A percentile compares a stretch with the other conserved stretches of the same genome.
Conservation (phyloP, 2,797 vertebrate species). For the Acrossocheilus wenchowensis region DNA sequence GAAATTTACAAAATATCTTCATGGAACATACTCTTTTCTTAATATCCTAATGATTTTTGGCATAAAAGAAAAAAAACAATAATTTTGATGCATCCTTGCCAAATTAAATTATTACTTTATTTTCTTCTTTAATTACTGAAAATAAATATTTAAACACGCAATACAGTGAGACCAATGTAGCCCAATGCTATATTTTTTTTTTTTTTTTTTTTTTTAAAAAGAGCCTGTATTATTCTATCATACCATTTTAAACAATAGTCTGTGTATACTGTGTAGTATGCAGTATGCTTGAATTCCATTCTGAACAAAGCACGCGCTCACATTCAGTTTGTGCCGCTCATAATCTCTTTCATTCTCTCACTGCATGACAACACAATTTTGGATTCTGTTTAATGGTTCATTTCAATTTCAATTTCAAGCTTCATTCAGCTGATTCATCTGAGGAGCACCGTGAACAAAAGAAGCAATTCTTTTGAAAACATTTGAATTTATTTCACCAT, state of each 20-base stretch:
- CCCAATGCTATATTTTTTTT: neutral
- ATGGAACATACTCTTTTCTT: neutral
- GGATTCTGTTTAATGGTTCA: constrained; percentile 8
- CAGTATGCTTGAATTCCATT: neutral
- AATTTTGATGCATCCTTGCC: neutral
- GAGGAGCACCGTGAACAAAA: constrained; percentile 12
- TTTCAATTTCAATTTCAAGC: constrained; percentile 34
- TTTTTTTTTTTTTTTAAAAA: neutral
- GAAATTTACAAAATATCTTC: neutral
- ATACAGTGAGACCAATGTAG: neutral
- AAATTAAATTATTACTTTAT: neutral
- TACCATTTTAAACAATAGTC: neutral
- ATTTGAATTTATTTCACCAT: constrained; percentile 5
- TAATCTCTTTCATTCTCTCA: neutral
- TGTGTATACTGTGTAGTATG: neutral
- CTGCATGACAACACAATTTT: neutral
- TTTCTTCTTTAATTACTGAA: neutral
- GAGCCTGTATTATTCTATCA: neutral
- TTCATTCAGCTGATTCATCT: constrained; percentile 3
- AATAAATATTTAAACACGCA: neutral
- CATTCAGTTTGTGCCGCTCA: constrained; percentile 4
- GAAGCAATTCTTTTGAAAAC: neutral
- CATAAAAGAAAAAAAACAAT: fast-evolving
- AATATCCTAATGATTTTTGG: neutral
- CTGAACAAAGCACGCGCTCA: neutral